These are phyloP conservation scores for Gavia stellata DNA, from an alignment of 2,113 vertebrate genomes.

Conservation along the genomic window DNA sequence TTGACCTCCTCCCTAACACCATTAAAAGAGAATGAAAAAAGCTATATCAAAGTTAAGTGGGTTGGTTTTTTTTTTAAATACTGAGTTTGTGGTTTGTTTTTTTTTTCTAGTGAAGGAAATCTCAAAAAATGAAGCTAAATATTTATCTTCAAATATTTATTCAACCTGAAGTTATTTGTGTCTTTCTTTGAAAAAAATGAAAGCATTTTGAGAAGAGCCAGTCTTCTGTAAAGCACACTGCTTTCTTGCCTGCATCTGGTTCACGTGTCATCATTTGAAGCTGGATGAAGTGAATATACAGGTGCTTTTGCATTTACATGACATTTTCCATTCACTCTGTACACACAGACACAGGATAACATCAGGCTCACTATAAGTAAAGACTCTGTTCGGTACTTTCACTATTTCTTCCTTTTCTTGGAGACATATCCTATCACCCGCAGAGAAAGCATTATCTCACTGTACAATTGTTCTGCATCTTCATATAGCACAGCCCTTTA, in stretches of 20 bases:
- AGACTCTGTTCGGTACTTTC: background rate
- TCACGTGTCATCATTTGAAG: background rate
- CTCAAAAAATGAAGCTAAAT: background rate
- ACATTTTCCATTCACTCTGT: background rate
- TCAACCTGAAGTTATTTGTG: background rate
- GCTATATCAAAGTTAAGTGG: background rate
- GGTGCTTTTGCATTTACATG: background rate
- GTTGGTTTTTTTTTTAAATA: background rate
- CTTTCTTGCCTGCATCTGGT: background rate
- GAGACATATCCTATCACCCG: background rate
- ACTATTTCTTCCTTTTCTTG: background rate
- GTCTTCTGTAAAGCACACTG: background rate
- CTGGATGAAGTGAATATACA: background rate
- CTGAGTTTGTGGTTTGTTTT: background rate
- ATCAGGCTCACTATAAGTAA: background rate
- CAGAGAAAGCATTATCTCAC: background rate
- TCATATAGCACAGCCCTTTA: background rate
- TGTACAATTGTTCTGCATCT: background rate
- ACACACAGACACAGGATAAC: background rate
- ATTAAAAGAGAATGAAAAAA: background rate
- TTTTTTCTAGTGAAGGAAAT: background rate
- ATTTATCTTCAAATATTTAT: background rate
- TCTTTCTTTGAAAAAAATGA: background rate
- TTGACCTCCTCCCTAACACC: background rate
- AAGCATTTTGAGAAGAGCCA: background rate